Conservation (phyloP, 2,888 invertebrate species). For the Agrilus mali region DNA sequence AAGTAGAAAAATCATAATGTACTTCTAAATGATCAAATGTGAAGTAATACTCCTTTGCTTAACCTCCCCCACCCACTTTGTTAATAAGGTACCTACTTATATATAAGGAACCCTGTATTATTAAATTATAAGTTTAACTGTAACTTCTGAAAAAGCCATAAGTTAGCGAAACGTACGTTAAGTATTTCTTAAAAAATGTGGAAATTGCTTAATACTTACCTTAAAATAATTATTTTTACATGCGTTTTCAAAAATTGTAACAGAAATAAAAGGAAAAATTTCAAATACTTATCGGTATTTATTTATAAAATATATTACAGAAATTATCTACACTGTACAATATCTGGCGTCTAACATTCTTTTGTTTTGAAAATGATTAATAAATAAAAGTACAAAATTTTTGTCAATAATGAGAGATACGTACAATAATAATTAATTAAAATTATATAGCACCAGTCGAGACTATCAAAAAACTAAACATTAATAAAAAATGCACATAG, state of each 20-base stretch:
- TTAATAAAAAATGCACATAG: slow-evolving; percentile 23
- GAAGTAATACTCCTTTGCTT: no score
- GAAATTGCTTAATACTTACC: background rate
- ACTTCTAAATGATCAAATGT: no score
- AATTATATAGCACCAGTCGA: slow-evolving; percentile 36
- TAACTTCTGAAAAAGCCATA: no score
- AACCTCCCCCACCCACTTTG: no score
- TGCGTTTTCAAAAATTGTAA: slow-evolving; percentile 1
- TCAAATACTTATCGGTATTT: slow-evolving; percentile 28
- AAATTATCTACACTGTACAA: slow-evolving; percentile 39
- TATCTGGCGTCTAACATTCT: slow-evolving; percentile 17
- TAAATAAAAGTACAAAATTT: slow-evolving; percentile 10
- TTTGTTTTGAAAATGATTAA: slow-evolving; percentile 21
- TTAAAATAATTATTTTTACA: no score
- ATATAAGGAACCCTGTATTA: no score
- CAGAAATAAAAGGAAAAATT: background rate
- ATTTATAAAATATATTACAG: slow-evolving; percentile 40
- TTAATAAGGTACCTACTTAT: no score
- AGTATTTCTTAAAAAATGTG: no score
- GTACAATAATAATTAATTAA: slow-evolving; percentile 21
- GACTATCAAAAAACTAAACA: slow-evolving; percentile 31
- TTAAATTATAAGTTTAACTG: no score
- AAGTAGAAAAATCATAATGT: no score
- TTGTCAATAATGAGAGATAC: background rate
- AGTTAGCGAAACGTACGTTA: no score